phyloP scores from a whole-genome alignment of 2,888 invertebrate species.

The Syrphus vitripennis region DNA sequence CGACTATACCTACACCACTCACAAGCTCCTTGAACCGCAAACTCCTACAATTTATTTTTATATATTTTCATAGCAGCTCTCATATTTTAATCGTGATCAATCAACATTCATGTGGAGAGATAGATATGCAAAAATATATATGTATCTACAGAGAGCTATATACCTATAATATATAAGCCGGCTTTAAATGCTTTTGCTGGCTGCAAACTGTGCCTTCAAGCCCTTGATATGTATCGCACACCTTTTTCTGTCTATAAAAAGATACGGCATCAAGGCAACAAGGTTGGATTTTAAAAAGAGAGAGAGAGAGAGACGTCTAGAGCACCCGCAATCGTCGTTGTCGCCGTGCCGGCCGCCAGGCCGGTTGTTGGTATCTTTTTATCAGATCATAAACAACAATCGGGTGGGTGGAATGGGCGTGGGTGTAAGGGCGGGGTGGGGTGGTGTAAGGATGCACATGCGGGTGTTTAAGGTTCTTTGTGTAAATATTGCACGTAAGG shows the following conservation, averaged over 20 bases:
- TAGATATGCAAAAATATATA: slow-evolving; percentile 41
- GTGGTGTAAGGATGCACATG: not conserved
- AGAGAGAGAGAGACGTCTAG: not conserved
- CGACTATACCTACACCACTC: slow-evolving; percentile 11
- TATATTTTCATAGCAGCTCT: slow-evolving; percentile 26
- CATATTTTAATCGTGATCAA: slow-evolving; percentile 70
- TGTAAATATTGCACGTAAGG: slow-evolving; percentile 12
- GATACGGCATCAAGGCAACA: slow-evolving; percentile 14
- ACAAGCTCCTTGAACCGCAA: slow-evolving; percentile 22
- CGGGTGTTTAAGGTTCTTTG: slow-evolving; percentile 26
- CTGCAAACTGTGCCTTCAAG: slow-evolving; percentile 30
- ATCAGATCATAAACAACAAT: slow-evolving; percentile 53
- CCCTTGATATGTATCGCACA: slow-evolving; percentile 59
- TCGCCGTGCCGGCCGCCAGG: not conserved
- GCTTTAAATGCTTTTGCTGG: slow-evolving; percentile 33
- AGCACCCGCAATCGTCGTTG: not conserved
- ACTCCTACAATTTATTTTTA: slow-evolving; percentile 16
- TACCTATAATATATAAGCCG: too few species aligned
- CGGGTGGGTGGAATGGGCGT: not conserved
- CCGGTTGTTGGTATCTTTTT: slow-evolving; percentile 25
- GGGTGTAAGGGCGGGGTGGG: not conserved
- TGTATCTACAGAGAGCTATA: too few species aligned
- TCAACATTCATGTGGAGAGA: slow-evolving; percentile 51
- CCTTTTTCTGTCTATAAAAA: slow-evolving; percentile 37
- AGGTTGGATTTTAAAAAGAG: slow-evolving; percentile 15